Evolutionary conservation across 2,113 vertebrate species (phyloP).

Genomic region (Origma solitaria): DNA sequence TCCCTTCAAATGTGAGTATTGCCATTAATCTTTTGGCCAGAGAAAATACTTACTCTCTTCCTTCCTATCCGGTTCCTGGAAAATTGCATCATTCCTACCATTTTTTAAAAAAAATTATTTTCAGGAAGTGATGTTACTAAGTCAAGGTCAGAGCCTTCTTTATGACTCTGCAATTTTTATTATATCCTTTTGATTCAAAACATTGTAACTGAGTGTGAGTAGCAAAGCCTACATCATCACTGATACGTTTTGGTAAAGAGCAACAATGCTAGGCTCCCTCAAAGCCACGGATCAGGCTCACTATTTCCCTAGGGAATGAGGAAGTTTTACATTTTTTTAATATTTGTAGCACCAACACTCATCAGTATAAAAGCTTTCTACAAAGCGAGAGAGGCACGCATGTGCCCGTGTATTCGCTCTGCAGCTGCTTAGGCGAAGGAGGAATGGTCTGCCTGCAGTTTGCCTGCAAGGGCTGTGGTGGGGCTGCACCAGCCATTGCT

Average conservation of each 20-base stretch:
- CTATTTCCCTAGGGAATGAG: not conserved
- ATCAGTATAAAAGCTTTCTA: not conserved
- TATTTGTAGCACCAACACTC: not conserved
- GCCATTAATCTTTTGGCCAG: not conserved
- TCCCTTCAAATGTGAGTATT: not conserved
- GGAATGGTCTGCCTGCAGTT: not conserved
- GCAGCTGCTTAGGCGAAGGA: not conserved
- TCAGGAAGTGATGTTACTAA: not conserved
- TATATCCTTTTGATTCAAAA: not conserved
- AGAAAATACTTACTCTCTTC: not conserved
- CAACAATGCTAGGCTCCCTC: not conserved
- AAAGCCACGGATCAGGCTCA: not conserved
- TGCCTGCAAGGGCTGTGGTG: not conserved
- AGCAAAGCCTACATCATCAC: not conserved
- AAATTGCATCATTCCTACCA: not conserved
- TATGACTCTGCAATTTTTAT: not conserved
- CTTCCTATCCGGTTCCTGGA: conserved; percentile 8
- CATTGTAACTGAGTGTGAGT: not conserved
- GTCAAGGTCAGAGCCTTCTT: not conserved
- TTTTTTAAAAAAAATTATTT: not conserved
- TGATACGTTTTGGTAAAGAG: not conserved
- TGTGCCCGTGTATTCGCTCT: not conserved
- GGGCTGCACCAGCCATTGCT: not conserved
- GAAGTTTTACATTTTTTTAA: not conserved
- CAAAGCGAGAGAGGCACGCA: not conserved